These are phyloP conservation scores for Zoanthus solanderi DNA, from an alignment of 92 coral and sea anemone species.

Conservation along the genomic window DNA sequence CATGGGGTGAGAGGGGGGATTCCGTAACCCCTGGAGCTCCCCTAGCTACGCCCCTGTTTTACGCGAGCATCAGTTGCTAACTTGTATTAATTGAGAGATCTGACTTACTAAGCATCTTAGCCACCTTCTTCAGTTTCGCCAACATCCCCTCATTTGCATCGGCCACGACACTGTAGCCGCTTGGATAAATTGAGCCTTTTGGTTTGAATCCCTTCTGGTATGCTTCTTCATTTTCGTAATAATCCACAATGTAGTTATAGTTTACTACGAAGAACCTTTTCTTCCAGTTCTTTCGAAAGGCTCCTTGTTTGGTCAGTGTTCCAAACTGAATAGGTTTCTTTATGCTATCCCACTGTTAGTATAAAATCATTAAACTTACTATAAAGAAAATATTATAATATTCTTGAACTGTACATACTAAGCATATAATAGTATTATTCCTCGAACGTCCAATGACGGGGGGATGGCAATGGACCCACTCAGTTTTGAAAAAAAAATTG, in stretches of 20 bases:
- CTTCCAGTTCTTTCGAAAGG: conserved; percentile 95
- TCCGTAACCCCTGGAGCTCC: too few species aligned
- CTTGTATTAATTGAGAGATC: too few species aligned
- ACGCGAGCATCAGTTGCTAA: background rate
- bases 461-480: too few species aligned
- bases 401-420: too few species aligned
- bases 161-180: conserved; percentile 84
- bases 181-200: conserved; percentile 82
- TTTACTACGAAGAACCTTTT: conserved; percentile 88
- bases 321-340: conserved; percentile 86
- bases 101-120: conserved; percentile 79
- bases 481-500: too few species aligned
- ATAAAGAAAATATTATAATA: too few species aligned
- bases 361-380: background rate
- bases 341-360: conserved; percentile 58
- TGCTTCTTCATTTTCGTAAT: conserved; percentile 95
- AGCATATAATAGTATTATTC: too few species aligned
- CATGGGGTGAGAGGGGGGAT: too few species aligned
- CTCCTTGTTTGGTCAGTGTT: conserved; percentile 87
- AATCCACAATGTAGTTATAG: conserved; percentile 81
- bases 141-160: conserved; percentile 73
- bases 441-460: too few species aligned
- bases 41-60: too few species aligned
- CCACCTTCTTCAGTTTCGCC: conserved; percentile 78
- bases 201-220: conserved; percentile 83